Conservation (phyloP, 23 tunicate genomes). For the Pegea sp. region DNA sequence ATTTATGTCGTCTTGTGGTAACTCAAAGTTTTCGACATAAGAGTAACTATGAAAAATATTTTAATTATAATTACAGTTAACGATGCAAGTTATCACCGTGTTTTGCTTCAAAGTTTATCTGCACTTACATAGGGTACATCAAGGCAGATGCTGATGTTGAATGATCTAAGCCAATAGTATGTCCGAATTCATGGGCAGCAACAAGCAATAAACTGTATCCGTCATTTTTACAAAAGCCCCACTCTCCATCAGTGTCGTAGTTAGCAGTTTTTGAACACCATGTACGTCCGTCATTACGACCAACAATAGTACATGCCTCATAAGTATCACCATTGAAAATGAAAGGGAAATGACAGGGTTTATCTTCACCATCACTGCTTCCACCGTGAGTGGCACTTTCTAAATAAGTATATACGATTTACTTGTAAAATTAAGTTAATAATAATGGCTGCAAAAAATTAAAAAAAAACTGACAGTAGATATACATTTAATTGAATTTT, state of each 20-base stretch:
- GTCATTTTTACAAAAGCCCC: constrained; percentile 58
- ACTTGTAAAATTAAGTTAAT: too few relatives aligned
- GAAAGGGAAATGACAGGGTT: constrained; percentile 71
- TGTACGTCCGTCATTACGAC: constrained; percentile 33
- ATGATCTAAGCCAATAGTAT: constrained; percentile 87
- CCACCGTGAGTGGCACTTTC: constrained; percentile 81
- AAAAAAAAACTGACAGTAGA: too few relatives aligned
- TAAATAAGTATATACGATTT: too few relatives aligned
- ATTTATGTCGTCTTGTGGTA: constrained; percentile 50
- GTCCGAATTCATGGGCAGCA: constrained; percentile 96
- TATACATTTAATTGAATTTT: too few relatives aligned
- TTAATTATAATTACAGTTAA: too few relatives aligned
- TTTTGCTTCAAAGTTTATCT: too few relatives aligned
- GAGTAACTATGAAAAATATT: constrained; percentile 45
- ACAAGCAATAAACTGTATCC: constrained; percentile 79
- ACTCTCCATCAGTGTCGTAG: constrained; percentile 61
- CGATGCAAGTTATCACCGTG: too few relatives aligned
- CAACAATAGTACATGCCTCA: constrained; percentile 50
- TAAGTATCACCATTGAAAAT: constrained; percentile 62
- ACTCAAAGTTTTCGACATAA: constrained; percentile 20
- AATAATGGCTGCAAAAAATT: too few relatives aligned
- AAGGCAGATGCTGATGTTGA: constrained; percentile 41
- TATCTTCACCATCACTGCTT: constrained; percentile 55
- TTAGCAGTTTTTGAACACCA: constrained; percentile 88
- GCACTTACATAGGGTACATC: constrained; percentile 84